Conservation (phyloP, 2,113 vertebrate species). For the Microcebus griseorufus region DNA sequence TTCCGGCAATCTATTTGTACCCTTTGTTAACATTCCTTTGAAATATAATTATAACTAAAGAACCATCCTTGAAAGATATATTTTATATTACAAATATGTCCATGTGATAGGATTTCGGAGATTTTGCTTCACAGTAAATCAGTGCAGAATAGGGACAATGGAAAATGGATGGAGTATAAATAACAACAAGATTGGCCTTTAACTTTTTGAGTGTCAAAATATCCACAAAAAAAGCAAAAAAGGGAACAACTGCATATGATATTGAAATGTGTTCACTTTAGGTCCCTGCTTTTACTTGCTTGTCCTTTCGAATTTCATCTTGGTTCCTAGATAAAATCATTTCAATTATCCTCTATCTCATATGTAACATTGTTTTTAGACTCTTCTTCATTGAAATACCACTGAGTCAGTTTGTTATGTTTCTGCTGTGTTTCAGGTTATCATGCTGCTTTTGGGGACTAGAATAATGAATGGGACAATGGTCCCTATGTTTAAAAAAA, state of each 20-base stretch:
- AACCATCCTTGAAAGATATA: neutral
- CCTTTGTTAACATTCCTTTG: constrained; percentile 11
- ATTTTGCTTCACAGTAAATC: constrained; percentile 24
- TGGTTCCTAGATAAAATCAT: constrained; percentile 14
- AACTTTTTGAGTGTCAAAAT: neutral
- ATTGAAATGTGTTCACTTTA: neutral
- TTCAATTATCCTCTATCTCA: neutral
- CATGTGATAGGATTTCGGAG: neutral
- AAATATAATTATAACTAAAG: neutral
- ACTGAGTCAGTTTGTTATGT: neutral
- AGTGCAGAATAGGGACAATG: neutral
- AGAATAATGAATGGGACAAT: neutral
- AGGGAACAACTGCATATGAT: neutral
- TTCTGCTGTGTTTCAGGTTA: neutral
- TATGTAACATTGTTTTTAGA: neutral
- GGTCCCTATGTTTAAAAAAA: neutral
- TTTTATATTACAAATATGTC: constrained; percentile 7
- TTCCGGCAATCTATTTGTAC: neutral
- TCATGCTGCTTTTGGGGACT: neutral
- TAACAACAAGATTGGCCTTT: neutral
- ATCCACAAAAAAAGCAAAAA: neutral
- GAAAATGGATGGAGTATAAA: neutral
- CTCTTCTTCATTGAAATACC: neutral
- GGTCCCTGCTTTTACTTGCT: constrained; percentile 13
- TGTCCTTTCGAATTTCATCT: neutral